phyloP scores from a whole-genome alignment of 2,797 vertebrate species.

The Xenopus petersii region DNA sequence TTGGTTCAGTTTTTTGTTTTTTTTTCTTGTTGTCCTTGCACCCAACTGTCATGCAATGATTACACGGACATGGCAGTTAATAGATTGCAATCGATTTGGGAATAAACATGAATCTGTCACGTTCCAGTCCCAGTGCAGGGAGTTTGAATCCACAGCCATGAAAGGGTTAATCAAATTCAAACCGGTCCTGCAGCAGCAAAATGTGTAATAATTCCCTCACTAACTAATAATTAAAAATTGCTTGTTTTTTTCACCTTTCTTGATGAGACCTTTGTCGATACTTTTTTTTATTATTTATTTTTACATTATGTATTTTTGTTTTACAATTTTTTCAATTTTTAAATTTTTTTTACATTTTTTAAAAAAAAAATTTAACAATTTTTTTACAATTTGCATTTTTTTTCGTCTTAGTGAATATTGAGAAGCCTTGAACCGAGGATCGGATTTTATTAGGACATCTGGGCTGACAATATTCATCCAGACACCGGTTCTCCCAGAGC shows the following conservation, averaged over 20 bases:
- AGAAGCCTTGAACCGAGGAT: slow-evolving; percentile 78
- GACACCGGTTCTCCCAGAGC: slow-evolving; percentile 55
- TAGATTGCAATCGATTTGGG: slow-evolving; percentile 21
- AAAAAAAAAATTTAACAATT: no score
- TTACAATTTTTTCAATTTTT: no score
- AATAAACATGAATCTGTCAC: not conserved
- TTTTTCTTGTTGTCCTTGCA: no score
- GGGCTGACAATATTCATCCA: slow-evolving; percentile 87
- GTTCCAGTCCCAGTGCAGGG: not conserved
- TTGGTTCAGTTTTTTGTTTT: not conserved
- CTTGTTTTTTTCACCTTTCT: slow-evolving; percentile 71
- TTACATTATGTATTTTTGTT: no score
- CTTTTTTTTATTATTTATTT: slow-evolving; percentile 50
- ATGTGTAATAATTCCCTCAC: no score
- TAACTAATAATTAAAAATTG: slow-evolving; percentile 68
- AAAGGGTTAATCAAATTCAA: slow-evolving; percentile 69
- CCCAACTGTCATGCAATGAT: not conserved
- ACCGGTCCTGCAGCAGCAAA: not conserved
- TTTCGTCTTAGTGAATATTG: slow-evolving; percentile 72
- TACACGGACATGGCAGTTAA: slow-evolving; percentile 7
- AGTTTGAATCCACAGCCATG: slow-evolving; percentile 17
- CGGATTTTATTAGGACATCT: slow-evolving; percentile 90
- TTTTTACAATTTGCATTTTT: no score
- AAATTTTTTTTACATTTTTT: no score
- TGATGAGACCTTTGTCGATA: slow-evolving; percentile 76